Evolutionary conservation across 2,888 invertebrate genomes (phyloP).

Genomic region (Volucella inanis): DNA sequence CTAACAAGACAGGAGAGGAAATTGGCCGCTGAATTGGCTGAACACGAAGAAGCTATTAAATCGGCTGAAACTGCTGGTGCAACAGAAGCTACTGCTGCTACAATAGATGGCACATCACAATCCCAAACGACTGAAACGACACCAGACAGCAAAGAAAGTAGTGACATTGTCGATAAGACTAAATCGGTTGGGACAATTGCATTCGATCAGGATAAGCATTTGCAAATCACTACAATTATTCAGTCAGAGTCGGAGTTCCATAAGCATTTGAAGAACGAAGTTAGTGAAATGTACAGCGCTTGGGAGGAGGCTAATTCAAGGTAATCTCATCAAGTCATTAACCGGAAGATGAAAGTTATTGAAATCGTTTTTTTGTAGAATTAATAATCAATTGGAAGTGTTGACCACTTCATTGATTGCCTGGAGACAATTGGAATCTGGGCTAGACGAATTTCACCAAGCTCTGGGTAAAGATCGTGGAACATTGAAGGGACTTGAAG

Average conservation of each 20-base stretch:
- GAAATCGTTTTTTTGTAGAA: constrained; percentile 84
- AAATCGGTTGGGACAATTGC: constrained; percentile 65
- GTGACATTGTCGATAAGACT: constrained; percentile 63
- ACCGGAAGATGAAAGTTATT: constrained; percentile 14
- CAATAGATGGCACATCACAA: constrained; percentile 59
- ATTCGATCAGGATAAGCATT: constrained; percentile 73
- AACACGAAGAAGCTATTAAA: constrained; percentile 77
- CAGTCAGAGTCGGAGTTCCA: constrained; percentile 82
- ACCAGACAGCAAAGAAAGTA: constrained; percentile 75
- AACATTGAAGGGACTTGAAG: constrained; percentile 82
- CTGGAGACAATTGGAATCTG: constrained; percentile 90
- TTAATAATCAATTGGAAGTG: constrained; percentile 88
- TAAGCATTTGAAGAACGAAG: constrained; percentile 86
- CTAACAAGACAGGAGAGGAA: constrained; percentile 83
- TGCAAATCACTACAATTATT: constrained; percentile 77
- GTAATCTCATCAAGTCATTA: constrained; percentile 82
- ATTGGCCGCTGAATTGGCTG: constrained; percentile 79
- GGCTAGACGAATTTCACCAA: constrained; percentile 89
- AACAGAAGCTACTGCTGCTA: constrained; percentile 31
- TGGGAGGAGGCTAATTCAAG: constrained; percentile 88
- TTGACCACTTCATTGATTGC: constrained; percentile 88
- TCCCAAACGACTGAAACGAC: constrained; percentile 35
- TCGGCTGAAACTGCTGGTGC: constrained; percentile 13
- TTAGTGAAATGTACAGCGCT: constrained; percentile 88
- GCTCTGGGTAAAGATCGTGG: constrained; percentile 88